Evolutionary conservation across 2,113 vertebrate genomes (phyloP), one percentile per base, ranked within the genome.

Genomic region (Boleophthalmus pectinirostris): DNA sequence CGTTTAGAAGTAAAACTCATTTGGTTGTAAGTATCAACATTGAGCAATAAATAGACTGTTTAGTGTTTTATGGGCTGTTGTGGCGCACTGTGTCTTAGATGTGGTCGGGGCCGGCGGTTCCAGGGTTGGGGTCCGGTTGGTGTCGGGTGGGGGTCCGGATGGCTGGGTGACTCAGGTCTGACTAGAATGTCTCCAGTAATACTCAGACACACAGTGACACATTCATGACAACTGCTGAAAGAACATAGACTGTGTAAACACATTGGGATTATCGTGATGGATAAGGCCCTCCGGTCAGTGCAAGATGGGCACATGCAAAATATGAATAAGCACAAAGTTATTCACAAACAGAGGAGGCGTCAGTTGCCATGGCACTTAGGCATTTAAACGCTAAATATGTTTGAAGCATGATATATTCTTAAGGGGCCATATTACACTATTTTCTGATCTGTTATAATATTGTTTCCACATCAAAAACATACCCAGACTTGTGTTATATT

Each of bases 101-200:
- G 68, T 80, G 82, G 74, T 21, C 43, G 77, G 66, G 79, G 66
- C 79, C 68, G 45, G 43, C 71, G 12, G 49, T 68, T 73, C 60
- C 54, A 51, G 51, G 25, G 18, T 29, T 24, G 24, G 69, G 73
- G 75, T 74, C 69, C 33, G 67, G 71, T 65, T 47, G 54, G 64
- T 43, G 38, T 43, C 9, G 38, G 38, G 18, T 29, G 35, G 24
- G 69, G 73, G 75, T 74, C 69, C 33, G 67, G 71, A 67, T 47
- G 54, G 66, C 73, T 67, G 78, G 60, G 76, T 93, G 88, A 91
- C 73, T 91, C 88, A 91, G 78, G 57, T 65, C 47, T 56, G 79
- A 84, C 85, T 87, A 71, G 47, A 65, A 85, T 90, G 88, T 90
- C 87, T 88, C 72, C 33, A n/a, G 33, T 35, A 64, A 64, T 38